These are phyloP conservation scores for Gorsachius magnificus DNA, from an alignment of 2,797 vertebrate genomes.

Conservation along the genomic window DNA sequence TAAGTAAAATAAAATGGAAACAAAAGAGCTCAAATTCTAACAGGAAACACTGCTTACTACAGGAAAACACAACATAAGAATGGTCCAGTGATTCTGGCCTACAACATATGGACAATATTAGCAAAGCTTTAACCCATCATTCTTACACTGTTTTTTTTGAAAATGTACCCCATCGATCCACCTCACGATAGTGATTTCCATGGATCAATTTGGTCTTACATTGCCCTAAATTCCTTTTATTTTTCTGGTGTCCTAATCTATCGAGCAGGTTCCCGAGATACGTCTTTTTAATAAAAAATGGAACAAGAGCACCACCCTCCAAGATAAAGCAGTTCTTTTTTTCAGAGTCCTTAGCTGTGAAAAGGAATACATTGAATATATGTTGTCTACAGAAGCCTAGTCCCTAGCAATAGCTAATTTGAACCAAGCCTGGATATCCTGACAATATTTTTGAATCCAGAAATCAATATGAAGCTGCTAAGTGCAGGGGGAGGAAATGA, in stretches of 20 bases:
- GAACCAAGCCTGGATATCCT: not conserved
- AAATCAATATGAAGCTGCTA: not conserved
- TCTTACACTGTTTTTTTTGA: not conserved
- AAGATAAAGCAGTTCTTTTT: not conserved
- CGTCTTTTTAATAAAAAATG: not conserved
- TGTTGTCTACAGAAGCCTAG: not conserved
- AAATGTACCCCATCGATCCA: not conserved
- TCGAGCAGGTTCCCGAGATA: not conserved
- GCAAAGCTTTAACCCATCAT: not conserved
- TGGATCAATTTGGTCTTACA: not conserved
- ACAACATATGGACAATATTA: not conserved
- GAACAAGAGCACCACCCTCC: not conserved
- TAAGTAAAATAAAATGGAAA: not conserved
- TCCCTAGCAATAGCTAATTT: not conserved
- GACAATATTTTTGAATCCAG: not conserved
- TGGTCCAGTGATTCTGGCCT: not conserved
- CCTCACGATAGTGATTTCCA: not conserved
- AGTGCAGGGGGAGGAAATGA: not conserved
- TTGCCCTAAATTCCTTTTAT: not conserved
- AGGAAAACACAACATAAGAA: not conserved
- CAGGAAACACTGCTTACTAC: not conserved
- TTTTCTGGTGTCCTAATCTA: not conserved
- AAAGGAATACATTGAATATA: not conserved
- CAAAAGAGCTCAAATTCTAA: not conserved
- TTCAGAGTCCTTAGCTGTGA: not conserved